Percentiles rank a stretch among this genome's conserved stretches.
These are phyloP conservation scores for Nanger granti DNA, from an alignment of 2,113 vertebrate species.

Conservation along the genomic window DNA sequence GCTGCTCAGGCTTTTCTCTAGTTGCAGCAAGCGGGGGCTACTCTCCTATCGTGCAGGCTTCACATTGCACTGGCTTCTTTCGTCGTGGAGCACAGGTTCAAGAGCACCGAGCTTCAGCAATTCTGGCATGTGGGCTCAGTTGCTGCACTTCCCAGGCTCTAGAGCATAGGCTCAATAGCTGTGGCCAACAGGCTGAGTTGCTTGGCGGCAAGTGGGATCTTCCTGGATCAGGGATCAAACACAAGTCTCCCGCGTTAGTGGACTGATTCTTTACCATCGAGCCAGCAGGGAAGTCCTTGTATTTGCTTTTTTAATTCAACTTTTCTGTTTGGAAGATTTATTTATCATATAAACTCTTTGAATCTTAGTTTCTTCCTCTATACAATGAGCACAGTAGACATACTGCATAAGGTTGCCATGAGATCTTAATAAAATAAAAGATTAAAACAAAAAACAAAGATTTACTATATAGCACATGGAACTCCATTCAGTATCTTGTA, in stretches of 20 bases:
- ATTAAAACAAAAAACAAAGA: background rate
- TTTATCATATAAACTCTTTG: background rate
- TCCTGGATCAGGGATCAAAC: background rate
- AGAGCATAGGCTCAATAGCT: background rate
- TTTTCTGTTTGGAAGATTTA: constrained; percentile 10
- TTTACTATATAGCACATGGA: background rate
- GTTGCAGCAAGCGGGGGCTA: background rate
- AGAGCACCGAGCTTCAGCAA: background rate
- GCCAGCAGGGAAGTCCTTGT: background rate
- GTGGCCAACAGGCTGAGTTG: background rate
- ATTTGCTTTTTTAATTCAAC: background rate
- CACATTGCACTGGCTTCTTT: background rate
- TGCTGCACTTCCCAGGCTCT: background rate
- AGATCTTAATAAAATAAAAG: constrained; percentile 11
- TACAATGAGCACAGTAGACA: background rate
- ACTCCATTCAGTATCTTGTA: background rate
- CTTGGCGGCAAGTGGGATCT: rapidly evolving
- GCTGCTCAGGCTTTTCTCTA: background rate
- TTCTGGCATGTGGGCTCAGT: background rate
- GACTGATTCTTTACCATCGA: background rate
- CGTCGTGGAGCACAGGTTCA: background rate
- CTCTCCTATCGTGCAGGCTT: background rate
- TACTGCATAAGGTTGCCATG: background rate
- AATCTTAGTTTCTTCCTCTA: background rate
- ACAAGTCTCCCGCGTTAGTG: background rate